phyloP scores from a whole-genome alignment of 2,113 vertebrate genomes.

The Alligator mississippiensis region DNA sequence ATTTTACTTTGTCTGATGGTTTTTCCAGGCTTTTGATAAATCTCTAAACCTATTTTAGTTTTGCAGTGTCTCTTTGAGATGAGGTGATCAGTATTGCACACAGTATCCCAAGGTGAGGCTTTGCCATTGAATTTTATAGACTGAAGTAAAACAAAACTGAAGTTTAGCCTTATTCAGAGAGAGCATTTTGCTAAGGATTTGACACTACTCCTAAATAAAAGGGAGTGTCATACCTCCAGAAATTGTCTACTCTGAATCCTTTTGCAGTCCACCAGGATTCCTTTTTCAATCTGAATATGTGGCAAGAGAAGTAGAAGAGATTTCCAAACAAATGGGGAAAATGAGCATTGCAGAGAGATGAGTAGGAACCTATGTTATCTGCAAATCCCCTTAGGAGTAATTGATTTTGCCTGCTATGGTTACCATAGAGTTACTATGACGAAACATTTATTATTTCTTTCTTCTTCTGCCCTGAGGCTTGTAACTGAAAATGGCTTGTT shows the following conservation, averaged over 20 bases:
- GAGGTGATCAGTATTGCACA: not conserved
- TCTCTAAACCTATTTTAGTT: not conserved
- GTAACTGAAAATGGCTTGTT: slow-evolving; percentile 38
- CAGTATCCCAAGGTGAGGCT: rapidly evolving
- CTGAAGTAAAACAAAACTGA: not conserved
- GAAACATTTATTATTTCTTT: slow-evolving; percentile 66
- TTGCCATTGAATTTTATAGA: not conserved
- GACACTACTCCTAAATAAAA: slow-evolving; percentile 41
- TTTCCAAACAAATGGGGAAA: slow-evolving; percentile 15
- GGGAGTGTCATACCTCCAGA: not conserved
- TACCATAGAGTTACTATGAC: slow-evolving; percentile 47
- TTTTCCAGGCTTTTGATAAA: not conserved
- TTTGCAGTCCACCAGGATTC: slow-evolving; percentile 3
- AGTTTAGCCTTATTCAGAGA: not conserved
- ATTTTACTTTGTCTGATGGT: rapidly evolving
- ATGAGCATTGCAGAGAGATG: slow-evolving; percentile 9
- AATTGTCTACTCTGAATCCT: slow-evolving; percentile 7
- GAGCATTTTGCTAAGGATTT: slow-evolving; percentile 19
- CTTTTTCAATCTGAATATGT: not conserved
- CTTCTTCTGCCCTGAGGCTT: slow-evolving; percentile 38
- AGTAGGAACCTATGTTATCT: slow-evolving; percentile 51
- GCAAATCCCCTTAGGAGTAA: slow-evolving; percentile 49
- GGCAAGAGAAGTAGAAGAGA: slow-evolving; percentile 18
- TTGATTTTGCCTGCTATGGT: slow-evolving; percentile 69
- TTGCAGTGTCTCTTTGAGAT: not conserved